phyloP scores from a whole-genome alignment of 92 coral and sea anemone genomes.

The Phenganax subtilis region DNA sequence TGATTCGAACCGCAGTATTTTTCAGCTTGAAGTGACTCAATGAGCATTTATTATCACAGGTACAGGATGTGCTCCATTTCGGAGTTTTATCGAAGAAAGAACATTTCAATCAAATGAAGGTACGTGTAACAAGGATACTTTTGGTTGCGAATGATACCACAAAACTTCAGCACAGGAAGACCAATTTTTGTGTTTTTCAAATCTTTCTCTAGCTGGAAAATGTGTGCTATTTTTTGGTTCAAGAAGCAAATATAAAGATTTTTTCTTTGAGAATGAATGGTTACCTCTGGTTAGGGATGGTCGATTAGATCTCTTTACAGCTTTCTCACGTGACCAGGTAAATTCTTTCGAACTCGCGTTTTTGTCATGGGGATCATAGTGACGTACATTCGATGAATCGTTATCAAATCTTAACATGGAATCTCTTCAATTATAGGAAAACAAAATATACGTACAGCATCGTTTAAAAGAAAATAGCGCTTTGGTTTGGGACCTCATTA shows the following conservation, averaged over 20 bases:
- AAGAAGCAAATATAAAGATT: conserved; percentile 70
- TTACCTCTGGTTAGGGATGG: conserved; percentile 50
- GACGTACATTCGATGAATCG: too few relatives aligned
- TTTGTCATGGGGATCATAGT: not conserved
- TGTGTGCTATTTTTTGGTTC: conserved; percentile 89
- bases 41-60: conserved; percentile 45
- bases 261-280: conserved; percentile 87
- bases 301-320: conserved; percentile 57
- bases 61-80: conserved; percentile 97
- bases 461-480: conserved; percentile 62
- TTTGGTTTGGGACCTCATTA: conserved; percentile 72
- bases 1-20: not conserved
- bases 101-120: conserved; percentile 59
- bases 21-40: not conserved
- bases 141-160: not conserved
- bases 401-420: not conserved
- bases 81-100: conserved; percentile 90
- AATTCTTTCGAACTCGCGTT: not conserved
- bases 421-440: conserved; percentile 53
- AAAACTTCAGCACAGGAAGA: not conserved
- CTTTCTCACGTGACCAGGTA: conserved; percentile 99
- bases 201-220: conserved; percentile 30
- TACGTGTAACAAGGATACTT: conserved; percentile 11
- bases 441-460: conserved; percentile 85
- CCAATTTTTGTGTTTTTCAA: not conserved